Conservation (phyloP, 2,888 invertebrate species). For the Drosophila putrida region DNA sequence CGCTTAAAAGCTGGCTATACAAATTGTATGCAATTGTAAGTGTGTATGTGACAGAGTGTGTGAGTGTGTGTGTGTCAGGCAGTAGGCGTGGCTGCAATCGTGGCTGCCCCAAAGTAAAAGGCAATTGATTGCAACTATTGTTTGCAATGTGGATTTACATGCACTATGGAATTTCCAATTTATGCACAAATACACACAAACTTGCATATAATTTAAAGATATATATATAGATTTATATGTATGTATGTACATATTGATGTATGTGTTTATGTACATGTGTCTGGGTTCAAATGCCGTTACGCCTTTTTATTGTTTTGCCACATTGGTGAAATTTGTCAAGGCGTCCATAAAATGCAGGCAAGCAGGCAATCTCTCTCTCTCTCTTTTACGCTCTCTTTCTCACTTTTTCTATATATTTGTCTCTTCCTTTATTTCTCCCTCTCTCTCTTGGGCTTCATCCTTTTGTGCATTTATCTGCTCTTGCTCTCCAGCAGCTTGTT, state of each 20-base stretch:
- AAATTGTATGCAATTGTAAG: constrained; percentile 23
- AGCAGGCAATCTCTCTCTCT: not conserved
- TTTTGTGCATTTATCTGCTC: constrained; percentile 47
- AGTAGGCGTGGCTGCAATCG: constrained; percentile 41
- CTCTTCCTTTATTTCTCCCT: not conserved
- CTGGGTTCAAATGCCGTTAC: constrained; percentile 52
- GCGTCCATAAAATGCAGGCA: constrained; percentile 73
- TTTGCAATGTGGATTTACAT: constrained; percentile 15
- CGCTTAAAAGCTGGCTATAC: constrained; percentile 59
- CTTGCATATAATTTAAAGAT: not conserved
- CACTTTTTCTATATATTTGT: not conserved
- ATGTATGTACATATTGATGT: not conserved
- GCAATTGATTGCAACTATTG: constrained; percentile 61
- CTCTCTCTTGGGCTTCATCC: constrained; percentile 7
- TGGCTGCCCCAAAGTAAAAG: constrained; percentile 1
- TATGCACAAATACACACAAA: not conserved
- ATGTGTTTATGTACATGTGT: constrained; percentile 5
- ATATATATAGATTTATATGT: not conserved
- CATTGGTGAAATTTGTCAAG: constrained; percentile 67
- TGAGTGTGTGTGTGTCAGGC: not conserved
- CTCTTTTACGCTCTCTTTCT: not conserved
- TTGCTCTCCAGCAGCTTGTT: constrained; percentile 56
- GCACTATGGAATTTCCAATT: constrained; percentile 20
- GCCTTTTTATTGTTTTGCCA: constrained; percentile 69
- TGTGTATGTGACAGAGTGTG: constrained; percentile 10